A percentile compares a stretch with the other conserved stretches of the same genome.
phyloP scores from a whole-genome alignment of 2,113 vertebrate genomes.

The Prolemur simus region DNA sequence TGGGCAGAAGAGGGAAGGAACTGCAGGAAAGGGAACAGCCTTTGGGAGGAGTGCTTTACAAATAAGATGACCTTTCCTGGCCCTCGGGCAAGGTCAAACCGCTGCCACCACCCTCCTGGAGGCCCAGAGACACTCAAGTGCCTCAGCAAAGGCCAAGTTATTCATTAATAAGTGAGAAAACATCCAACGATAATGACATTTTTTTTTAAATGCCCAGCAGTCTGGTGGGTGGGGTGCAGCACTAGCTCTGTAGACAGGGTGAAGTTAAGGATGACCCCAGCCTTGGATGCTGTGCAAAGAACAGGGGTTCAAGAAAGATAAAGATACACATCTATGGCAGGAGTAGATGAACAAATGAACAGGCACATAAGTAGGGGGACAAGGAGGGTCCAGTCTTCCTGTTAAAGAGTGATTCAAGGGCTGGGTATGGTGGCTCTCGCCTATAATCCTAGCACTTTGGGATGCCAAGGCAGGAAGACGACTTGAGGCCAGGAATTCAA shows the following conservation, averaged over 20 bases:
- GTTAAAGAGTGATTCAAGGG: background rate
- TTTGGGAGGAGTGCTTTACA: background rate
- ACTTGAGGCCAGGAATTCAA: too few species aligned
- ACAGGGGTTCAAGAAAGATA: background rate
- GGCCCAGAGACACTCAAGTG: conserved; percentile 36
- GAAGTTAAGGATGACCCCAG: background rate
- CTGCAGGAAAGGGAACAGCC: background rate
- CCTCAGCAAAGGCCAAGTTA: conserved; percentile 35
- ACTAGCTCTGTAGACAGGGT: rapidly evolving
- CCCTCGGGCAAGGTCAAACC: background rate
- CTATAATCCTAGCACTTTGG: too few species aligned
- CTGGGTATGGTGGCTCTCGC: too few species aligned
- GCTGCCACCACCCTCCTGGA: background rate
- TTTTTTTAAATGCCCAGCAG: background rate
- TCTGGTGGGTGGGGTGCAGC: background rate
- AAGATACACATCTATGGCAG: rapidly evolving
- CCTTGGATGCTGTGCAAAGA: background rate
- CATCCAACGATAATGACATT: background rate
- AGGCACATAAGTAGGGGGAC: rapidly evolving
- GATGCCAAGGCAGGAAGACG: too few species aligned
- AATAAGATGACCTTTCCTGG: background rate
- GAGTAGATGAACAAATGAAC: background rate
- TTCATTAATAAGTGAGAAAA: conserved; percentile 58
- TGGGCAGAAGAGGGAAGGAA: background rate
- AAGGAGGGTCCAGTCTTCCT: background rate